phyloP scores from a whole-genome alignment of 2,797 vertebrate genomes.

The Semotilus atromaculatus region DNA sequence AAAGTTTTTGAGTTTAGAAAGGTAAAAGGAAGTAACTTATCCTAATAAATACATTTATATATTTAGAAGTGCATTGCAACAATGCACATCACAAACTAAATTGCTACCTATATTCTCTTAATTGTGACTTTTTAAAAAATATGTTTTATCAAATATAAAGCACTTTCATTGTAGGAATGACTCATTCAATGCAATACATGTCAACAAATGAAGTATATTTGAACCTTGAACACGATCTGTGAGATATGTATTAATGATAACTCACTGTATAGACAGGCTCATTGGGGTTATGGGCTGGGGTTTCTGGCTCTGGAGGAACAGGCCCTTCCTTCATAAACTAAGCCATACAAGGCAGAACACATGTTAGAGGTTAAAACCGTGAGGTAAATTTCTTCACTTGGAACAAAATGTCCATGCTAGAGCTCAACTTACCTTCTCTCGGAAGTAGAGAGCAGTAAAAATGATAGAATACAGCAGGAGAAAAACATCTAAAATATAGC shows the following conservation, averaged over 20 bases:
- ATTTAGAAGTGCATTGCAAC: neutral
- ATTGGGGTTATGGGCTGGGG: conserved; percentile 1
- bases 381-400: neutral
- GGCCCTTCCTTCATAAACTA: conserved; percentile 38
- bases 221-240: neutral
- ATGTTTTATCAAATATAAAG: neutral
- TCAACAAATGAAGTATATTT: neutral
- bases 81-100: neutral
- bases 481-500: conserved; percentile 89
- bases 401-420: neutral
- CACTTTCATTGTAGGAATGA: neutral
- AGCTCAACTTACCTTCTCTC: conserved; percentile 80
- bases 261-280: conserved; percentile 54
- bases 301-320: neutral
- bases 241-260: neutral
- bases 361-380: neutral
- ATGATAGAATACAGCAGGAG: conserved; percentile 87
- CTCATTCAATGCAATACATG: neutral
- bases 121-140: neutral
- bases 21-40: neutral
- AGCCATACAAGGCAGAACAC: neutral
- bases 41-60: neutral
- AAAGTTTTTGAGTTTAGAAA: neutral
- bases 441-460: conserved; percentile 85
- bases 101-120: neutral